phyloP scores from a whole-genome alignment of 1,140 invertebrate genomes.

The Zaprionus capensis region DNA sequence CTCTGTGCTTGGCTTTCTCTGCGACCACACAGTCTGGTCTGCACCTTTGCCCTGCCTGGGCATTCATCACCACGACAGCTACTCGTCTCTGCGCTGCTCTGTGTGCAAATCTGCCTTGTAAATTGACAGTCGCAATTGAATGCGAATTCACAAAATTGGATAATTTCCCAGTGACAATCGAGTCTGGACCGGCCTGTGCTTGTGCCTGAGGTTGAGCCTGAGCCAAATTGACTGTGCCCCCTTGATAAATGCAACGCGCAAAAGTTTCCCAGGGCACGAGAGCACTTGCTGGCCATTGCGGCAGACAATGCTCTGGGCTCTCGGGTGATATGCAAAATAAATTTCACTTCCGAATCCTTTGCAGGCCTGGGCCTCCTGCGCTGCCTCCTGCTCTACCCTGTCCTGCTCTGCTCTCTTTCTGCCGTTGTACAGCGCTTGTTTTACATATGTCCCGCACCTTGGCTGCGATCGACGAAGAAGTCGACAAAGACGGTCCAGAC shows the following conservation, averaged over 20 bases:
- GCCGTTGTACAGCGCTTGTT: constrained; percentile 74
- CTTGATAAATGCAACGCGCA: constrained; percentile 47
- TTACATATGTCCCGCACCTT: constrained; percentile 83
- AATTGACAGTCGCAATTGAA: constrained; percentile 83
- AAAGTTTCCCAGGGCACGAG: constrained; percentile 79
- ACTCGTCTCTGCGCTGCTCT: constrained; percentile 57
- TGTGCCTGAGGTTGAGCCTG: not conserved
- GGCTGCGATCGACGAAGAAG: constrained; percentile 11
- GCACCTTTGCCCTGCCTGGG: constrained; percentile 35
- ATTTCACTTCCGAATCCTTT: constrained; percentile 83
- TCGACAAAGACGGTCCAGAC: constrained; percentile 25
- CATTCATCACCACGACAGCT: constrained; percentile 80
- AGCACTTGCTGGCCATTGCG: constrained; percentile 51
- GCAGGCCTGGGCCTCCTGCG: not conserved
- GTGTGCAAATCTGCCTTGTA: constrained; percentile 57
- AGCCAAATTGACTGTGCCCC: constrained; percentile 43
- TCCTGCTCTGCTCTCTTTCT: constrained; percentile 13
- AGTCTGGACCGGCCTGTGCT: constrained; percentile 28
- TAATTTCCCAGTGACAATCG: constrained; percentile 84
- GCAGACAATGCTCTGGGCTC: constrained; percentile 50
- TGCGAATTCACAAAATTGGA: constrained; percentile 83
- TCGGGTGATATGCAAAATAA: constrained; percentile 76
- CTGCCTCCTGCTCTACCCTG: too few species aligned
- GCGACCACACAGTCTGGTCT: constrained; percentile 59
- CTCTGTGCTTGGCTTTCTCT: not conserved